Evolutionary conservation across 2,888 invertebrate genomes (phyloP), one percentile per base, ranked within the genome.

Genomic region (Frankliniella fusca): DNA sequence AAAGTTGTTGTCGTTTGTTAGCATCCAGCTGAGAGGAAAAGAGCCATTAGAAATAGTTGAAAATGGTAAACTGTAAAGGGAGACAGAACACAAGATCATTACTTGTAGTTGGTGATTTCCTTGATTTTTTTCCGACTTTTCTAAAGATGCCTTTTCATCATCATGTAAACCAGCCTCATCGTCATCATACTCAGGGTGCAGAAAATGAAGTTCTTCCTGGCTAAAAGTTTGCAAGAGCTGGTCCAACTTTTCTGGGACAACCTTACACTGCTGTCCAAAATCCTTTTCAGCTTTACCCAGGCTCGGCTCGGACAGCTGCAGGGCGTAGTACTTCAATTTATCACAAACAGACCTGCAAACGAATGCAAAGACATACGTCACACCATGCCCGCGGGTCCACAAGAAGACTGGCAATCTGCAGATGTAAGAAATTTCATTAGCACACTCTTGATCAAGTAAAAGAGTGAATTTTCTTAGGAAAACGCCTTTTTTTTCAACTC

Each of bases 191-290:
- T 76, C 70, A n/a, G 27, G 27, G 23, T 27, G 70, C 12, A 76
- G 23, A 3, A 81, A 23, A 38, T 61, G 65, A n/a, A 49, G 86
- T 65, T 93, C 92, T 86, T 94, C 94, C 85, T 92, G 92, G 83
- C 93, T 92, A 84, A 95, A 88, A 0, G 94, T 93, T 86, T 93
- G 92, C 85, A 95, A 89, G 81, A 96, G 88, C 87, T 92, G 90
- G 85, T 93, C 93, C 83, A 96, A 89, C 88, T 95, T 95, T 85
- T 94, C 92, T 86, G 93, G 92, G 84, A 96, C 89, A 82, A 93
- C 90, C 85, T 93, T 92, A 87, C 94, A 95, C 89, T 93, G 93
- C 84, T 91, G 89, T 80, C 89, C 89, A 84, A 94, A 88, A 85
- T 91, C 90, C 83, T 92, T 91, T 85, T 93, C 92, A 28, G 91